Evolutionary conservation across 2,797 vertebrate genomes (phyloP), one percentile per base, ranked within the genome.

Genomic region (Halcyon chelicuti): DNA sequence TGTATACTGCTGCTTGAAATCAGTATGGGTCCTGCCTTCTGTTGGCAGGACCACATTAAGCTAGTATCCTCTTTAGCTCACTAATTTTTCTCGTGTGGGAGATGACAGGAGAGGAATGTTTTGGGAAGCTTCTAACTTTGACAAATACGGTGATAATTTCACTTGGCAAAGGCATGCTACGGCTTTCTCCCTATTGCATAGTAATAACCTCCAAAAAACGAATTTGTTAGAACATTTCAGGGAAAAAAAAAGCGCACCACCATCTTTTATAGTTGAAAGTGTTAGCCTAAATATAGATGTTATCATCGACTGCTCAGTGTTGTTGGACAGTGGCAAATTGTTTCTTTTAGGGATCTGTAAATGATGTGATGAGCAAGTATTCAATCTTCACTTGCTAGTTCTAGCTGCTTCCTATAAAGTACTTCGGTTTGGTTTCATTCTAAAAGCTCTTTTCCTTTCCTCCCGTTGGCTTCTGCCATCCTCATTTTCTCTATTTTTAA

Each of bases 261-360:
- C 13, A 21, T 92, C 11, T 85, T 77, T 89, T 79, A 51, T 67
- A 79, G 37, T 42, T 75, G 44, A 42, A 89, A 85, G 29, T 26
- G 33, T 72, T 93, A 82, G 71, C 72, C 67, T 89, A 94, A 88
- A 65, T 92, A 73, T 58, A 92, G 70, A 47, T 51, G n/a, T 80
- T 90, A 37, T 17, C 28, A 29, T 35, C 0, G 1, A 28, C 83
- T 76, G 47, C 60, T 66, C 51, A 20, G 18, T 70, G 35, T 67
- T 95, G 47, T 73, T 47, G 70, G 71, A 85, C 77, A 79, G 71
- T 79, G 67, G 78, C 49, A 91, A 83, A 85, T 90, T 46, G 26
- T 88, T 94, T 95, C 52, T 47, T 92, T 81, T 85, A 63, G 47
- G 33, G 44, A 49, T 82, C 60, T 87, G 39, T 94, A 79, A 87